Evolutionary conservation across 2,113 vertebrate genomes (phyloP).

Genomic region (Trinectes maculatus): DNA sequence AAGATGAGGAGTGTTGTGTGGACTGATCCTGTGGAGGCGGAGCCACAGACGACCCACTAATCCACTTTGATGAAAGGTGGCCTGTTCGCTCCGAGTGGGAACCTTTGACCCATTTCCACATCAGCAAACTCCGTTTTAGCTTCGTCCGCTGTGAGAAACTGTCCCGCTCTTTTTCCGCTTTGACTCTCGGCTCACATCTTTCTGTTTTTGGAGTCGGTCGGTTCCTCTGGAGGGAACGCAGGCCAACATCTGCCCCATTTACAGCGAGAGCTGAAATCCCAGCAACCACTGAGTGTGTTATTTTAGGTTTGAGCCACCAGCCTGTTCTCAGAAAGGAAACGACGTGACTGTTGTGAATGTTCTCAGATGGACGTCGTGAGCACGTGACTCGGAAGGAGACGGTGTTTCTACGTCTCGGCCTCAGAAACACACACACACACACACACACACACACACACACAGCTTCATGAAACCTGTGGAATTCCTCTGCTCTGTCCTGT

Average conservation of each 20-base stretch:
- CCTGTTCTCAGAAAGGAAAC: conserved; percentile 18
- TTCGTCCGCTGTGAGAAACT: not conserved
- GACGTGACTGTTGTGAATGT: no score
- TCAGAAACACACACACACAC: no score
- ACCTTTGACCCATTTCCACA: conserved; percentile 52
- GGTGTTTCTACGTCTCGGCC: no score
- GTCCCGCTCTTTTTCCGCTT: not conserved
- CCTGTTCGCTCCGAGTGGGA: conserved; percentile 12
- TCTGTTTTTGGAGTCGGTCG: not conserved
- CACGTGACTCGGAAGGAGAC: no score
- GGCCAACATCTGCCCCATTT: conserved; percentile 40
- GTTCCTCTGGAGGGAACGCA: conserved; percentile 5
- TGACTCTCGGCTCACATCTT: not conserved
- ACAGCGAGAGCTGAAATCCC: conserved; percentile 36
- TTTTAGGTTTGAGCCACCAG: conserved; percentile 36
- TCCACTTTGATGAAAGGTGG: conserved; percentile 32
- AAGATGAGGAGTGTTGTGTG: not conserved
- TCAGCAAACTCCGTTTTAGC: conserved; percentile 34
- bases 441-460: no score
- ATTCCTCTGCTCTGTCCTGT: no score
- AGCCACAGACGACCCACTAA: conserved; percentile 30
- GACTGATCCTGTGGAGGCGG: not conserved
- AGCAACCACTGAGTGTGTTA: conserved; percentile 22
- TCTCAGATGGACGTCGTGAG: not conserved
- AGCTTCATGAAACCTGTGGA: no score